Base-by-base conservation (phyloP, 1,140 invertebrate genomes). In the Penaeus vannamei region DNA sequence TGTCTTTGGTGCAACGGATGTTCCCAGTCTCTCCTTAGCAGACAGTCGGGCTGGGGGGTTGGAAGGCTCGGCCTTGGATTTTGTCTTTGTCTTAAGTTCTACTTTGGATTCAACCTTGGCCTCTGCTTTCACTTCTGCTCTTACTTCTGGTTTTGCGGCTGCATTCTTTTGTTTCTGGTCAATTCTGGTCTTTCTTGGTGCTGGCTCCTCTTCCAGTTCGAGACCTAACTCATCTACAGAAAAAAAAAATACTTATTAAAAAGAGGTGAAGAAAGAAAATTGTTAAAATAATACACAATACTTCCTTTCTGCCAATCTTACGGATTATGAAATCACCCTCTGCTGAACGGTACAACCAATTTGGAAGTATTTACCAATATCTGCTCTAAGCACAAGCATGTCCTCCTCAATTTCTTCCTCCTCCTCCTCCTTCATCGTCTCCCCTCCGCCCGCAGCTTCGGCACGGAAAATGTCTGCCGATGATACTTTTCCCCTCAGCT, bases 211-310 rank as follows among this genome's bases (percentile, higher is more conserved):
- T 36, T 90, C 89, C 22, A 90, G 59, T 59, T 86, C 89, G 14
- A 90, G 81, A 77, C 80, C 89, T 12, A 90, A 64, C 29, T 90
- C 89, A 83, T 90, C 89, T 90, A 72, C n/a, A 79, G 84, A 32
- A 5, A 32, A 32, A 84, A 84, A 3, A 26, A 29, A 84, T 12
- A n/a, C 60, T 17, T 36, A 46, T 29, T 12, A 14, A 10, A 72
- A 14, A 61, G 46, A 83, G 59, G 1, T 77, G 26, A 32, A 62
- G 60, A 19, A 22, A 17, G 17, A 61, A 53, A 32, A 79, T 7
- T 20, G 26, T 29, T 2, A 42, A n/a, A 29, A 53, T 53, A 53
- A 53, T 17, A 14, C 17, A 53, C 53, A 14, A 53, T 53, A 53
- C 8, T 7, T 53, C 14, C 46, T 53, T 53, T 53, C 14, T 53